Conservation (phyloP, 2,113 vertebrate species). For the Mesocricetus auratus region DNA sequence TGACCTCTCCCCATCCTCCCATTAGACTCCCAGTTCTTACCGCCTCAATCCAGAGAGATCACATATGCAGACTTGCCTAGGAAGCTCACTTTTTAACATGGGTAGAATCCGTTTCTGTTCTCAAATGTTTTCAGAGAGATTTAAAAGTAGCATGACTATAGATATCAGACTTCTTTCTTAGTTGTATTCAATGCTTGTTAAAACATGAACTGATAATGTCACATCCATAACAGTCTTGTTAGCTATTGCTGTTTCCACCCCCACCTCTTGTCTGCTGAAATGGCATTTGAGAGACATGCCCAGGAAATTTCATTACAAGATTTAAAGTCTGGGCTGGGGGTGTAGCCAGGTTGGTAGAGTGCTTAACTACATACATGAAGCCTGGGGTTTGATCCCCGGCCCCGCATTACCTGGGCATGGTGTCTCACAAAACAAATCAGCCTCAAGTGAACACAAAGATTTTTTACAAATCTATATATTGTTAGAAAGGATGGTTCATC, state of each 20-base stretch:
- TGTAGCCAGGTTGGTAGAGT: not conserved
- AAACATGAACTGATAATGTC: not conserved
- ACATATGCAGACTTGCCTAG: not conserved
- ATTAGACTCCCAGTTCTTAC: not conserved
- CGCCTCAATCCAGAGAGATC: not conserved
- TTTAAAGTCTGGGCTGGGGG: not conserved
- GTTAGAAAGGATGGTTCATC: not conserved
- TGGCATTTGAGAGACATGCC: not conserved
- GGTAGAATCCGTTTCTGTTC: not conserved
- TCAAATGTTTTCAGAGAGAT: not conserved
- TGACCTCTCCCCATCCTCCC: not conserved
- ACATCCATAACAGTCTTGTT: not conserved
- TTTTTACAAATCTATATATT: not conserved
- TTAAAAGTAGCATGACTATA: not conserved
- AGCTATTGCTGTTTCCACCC: not conserved
- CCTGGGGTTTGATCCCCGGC: not conserved
- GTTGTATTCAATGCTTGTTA: conserved; percentile 30
- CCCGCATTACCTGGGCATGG: too few species aligned
- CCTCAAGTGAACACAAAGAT: not conserved
- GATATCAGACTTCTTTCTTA: not conserved
- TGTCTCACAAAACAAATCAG: not conserved
- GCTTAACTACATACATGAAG: not conserved
- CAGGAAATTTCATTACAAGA: not conserved
- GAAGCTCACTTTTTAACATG: conserved; percentile 49
- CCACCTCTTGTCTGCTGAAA: not conserved